These are phyloP conservation scores for Anguilla marmorata DNA, from an alignment of 2,797 vertebrate genomes.

Conservation along the genomic window DNA sequence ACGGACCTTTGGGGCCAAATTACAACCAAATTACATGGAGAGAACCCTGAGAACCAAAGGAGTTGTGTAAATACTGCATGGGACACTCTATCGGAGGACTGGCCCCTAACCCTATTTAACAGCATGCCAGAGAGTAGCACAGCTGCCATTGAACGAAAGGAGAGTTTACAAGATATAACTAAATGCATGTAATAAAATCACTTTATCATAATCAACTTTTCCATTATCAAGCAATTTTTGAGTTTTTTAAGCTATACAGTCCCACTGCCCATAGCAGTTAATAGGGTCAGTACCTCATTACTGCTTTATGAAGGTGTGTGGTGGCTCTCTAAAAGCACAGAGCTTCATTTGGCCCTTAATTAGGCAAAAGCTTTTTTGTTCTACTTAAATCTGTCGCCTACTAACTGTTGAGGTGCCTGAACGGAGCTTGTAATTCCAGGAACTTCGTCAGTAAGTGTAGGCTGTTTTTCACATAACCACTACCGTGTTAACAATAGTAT, in stretches of 20 bases:
- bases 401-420: not conserved
- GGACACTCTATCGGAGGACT: not conserved
- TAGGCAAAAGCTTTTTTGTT: not conserved
- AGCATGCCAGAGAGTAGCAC: not conserved
- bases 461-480: not conserved
- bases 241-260: not conserved
- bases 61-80: not conserved
- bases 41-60: not conserved
- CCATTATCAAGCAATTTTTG: not conserved
- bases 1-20: not conserved
- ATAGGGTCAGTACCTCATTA: not conserved
- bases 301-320: not conserved
- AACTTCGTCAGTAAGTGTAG: not conserved
- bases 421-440: not conserved
- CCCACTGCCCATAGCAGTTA: not conserved
- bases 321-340: not conserved
- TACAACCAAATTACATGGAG: not conserved
- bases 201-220: not conserved
- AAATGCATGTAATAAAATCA: not conserved
- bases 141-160: not conserved
- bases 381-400: not conserved
- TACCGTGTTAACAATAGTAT: not conserved
- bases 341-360: not conserved
- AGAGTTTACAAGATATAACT: not conserved
- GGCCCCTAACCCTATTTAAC: not conserved